Conservation (phyloP, 2,888 invertebrate species). For the Phalera bucephala region DNA sequence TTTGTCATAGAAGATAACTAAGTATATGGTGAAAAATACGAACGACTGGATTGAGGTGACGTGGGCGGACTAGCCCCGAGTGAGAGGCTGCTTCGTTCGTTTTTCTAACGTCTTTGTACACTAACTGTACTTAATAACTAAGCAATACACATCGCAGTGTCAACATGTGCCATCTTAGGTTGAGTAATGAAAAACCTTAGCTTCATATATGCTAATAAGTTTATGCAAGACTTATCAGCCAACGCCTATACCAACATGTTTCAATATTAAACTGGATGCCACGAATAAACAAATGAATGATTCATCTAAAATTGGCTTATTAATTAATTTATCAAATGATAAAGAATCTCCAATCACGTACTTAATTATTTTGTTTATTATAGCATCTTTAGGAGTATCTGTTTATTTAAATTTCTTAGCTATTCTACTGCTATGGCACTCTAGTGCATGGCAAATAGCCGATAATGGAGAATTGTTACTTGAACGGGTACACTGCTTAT, state of each 20-base stretch:
- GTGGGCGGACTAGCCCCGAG: conserved; percentile 74
- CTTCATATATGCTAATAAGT: not conserved
- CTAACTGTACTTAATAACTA: conserved; percentile 66
- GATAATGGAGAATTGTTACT: too few species aligned
- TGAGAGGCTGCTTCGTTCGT: conserved; percentile 50
- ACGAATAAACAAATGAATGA: not conserved
- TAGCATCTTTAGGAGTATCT: too few species aligned
- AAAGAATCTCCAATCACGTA: too few species aligned
- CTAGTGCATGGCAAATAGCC: too few species aligned
- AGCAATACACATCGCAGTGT: conserved; percentile 35
- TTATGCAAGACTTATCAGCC: not conserved
- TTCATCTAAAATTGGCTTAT: too few species aligned
- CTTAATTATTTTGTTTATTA: too few species aligned
- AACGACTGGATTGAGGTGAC: conserved; percentile 43
- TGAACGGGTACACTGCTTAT: not conserved
- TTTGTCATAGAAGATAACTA: conserved; percentile 29
- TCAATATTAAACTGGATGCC: too few species aligned
- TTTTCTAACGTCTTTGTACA: conserved; percentile 65
- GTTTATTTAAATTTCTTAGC: too few species aligned
- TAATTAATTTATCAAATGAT: too few species aligned
- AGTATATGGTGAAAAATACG: conserved; percentile 41
- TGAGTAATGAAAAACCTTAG: conserved; percentile 1
- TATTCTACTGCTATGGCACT: too few species aligned
- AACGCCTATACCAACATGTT: too few species aligned
- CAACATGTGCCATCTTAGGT: conserved; percentile 17